Evolutionary conservation across 64 coral and sea anemone species (phyloP).

Genomic region (Stichodactyla mertensii): DNA sequence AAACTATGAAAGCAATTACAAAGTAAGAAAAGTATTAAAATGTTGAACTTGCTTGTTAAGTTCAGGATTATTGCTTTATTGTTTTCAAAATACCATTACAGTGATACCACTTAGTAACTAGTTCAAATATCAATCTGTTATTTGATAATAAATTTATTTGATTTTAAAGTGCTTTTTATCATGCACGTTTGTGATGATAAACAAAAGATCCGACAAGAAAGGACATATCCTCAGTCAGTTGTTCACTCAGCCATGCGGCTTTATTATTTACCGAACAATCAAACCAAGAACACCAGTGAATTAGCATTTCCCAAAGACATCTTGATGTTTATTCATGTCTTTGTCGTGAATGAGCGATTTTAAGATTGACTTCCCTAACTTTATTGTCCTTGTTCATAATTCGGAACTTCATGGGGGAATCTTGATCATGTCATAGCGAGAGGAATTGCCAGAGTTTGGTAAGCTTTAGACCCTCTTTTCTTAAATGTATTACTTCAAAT

Average conservation of each 20-base stretch:
- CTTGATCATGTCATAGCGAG: background rate
- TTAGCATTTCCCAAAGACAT: constrained; percentile 2
- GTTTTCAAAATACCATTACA: no score
- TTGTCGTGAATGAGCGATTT: constrained; percentile 8
- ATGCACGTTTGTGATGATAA: no score
- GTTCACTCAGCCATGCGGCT: background rate
- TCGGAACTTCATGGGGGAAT: background rate
- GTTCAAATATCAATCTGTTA: no score
- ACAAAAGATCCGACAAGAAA: background rate
- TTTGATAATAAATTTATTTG: no score
- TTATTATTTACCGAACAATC: background rate
- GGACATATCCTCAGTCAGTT: background rate
- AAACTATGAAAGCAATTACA: no score
- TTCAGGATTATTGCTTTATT: no score
- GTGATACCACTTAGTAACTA: no score
- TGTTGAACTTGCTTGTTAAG: no score
- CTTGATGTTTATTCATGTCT: constrained; percentile 16
- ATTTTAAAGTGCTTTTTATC: no score
- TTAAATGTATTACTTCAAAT: background rate
- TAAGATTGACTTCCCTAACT: background rate
- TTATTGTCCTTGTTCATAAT: constrained; percentile 17
- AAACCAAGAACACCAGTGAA: background rate
- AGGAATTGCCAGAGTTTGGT: constrained; percentile 5
- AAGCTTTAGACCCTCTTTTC: background rate
- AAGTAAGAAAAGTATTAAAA: no score